A percentile compares a stretch with the other conserved stretches of the same genome.
Evolutionary conservation across 2,113 vertebrate species (phyloP).

Genomic region (Charadrius vociferus): DNA sequence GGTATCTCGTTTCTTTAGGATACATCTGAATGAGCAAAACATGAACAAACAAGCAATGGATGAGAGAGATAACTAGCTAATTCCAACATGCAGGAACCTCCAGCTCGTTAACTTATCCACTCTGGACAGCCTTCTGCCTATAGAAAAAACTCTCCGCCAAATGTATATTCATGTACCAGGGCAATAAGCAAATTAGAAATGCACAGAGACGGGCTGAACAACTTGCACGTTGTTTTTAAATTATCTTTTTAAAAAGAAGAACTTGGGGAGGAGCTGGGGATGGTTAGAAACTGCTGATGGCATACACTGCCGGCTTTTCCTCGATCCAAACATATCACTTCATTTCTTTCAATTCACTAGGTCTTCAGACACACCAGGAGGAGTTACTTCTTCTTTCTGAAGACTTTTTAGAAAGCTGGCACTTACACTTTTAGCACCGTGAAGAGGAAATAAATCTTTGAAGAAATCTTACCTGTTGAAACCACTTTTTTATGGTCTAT

Average conservation of each 20-base stretch:
- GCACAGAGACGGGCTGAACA: background rate
- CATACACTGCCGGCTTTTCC: background rate
- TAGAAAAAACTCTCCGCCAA: background rate
- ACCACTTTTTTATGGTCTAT: background rate
- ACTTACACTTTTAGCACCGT: background rate
- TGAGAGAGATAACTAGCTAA: conserved; percentile 26
- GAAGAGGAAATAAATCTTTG: background rate
- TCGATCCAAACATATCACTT: background rate
- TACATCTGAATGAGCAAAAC: conserved; percentile 28
- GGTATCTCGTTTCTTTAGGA: conserved; percentile 46
- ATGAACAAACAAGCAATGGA: conserved; percentile 29
- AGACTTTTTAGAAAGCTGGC: background rate
- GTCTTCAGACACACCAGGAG: background rate
- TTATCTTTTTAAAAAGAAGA: background rate
- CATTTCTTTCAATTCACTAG: background rate
- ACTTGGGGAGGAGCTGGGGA: background rate
- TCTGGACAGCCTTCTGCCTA: background rate
- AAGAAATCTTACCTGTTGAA: conserved; percentile 1
- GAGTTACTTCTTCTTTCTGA: background rate
- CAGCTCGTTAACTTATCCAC: background rate
- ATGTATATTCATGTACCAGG: background rate
- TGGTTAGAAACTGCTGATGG: conserved; percentile 11
- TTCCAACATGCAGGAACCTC: conserved; percentile 6
- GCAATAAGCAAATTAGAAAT: conserved; percentile 22
- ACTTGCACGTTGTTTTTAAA: background rate